Conservation (phyloP, 1,140 invertebrate species). For the Sycobia sp. region DNA sequence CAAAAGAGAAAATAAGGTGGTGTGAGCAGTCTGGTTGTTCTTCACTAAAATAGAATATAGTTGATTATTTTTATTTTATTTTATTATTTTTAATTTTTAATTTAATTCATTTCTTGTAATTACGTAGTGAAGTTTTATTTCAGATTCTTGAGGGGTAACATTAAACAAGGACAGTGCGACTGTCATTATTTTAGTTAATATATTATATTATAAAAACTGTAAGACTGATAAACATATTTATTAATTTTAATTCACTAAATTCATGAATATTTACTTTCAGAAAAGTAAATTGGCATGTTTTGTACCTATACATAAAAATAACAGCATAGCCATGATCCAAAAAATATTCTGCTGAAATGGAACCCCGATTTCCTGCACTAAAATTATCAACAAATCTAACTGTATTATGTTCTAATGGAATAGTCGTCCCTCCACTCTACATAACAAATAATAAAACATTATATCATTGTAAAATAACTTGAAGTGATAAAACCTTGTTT, state of each 20-base stretch:
- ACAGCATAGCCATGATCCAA: constrained; percentile 79
- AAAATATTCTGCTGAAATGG: constrained; percentile 95
- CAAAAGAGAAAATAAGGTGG: no score
- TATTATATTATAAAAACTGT: no score
- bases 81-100: background rate
- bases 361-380: constrained; percentile 92
- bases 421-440: constrained; percentile 93
- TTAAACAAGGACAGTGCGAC: no score
- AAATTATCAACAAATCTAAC: constrained; percentile 99
- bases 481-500: constrained; percentile 23
- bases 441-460: constrained; percentile 42
- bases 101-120: no score
- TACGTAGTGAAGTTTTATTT: no score
- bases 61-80: no score
- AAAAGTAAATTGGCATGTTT: background rate
- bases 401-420: constrained; percentile 95
- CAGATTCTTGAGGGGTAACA: no score
- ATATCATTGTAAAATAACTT: no score
- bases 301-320: constrained; percentile 76
- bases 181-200: no score
- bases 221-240: no score
- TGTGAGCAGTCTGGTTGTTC: no score
- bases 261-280: background rate
- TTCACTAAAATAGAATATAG: no score
- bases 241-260: background rate